Evolutionary conservation across 2,113 vertebrate species (phyloP), one percentile per base, ranked within the genome.

Genomic region (Hipposideros armiger): DNA sequence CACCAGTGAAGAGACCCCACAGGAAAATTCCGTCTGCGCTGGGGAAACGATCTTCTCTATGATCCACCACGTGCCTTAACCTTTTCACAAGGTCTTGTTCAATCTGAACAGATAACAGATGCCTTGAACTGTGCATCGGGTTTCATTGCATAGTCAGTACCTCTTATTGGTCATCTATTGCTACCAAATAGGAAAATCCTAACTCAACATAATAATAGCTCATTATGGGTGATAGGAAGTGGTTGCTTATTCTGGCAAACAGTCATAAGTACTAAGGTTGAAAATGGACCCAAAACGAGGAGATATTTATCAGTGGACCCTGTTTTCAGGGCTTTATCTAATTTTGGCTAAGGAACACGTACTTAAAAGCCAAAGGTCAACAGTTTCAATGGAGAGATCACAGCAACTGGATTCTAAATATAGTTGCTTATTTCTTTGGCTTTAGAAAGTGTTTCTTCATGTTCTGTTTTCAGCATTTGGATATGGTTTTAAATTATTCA

Each of bases 401-500:
- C 2, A 58, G 24, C 36, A 90, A 81, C 69, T 52, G 14, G 6
- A 76, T 56, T 70, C 32, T 70, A 80, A 64, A 60, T 40, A 15
- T 54, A 66, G 32, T 54, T 45, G 62, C 42, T 69, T 22, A 72
- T 7, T 62, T 47, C 72, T 40, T 74, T 24, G 19, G 5, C 50
- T 84, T 72, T 52, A 28, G 40, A 66, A 70, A 62, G 64, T 47
- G 15, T 45, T 87, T 92, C 47, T 52, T 86, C 30, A 1, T 19
- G 77, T 30, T 32, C 14, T 45, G 67, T 72, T 58, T 50, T 14
- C 24, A 64, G 70, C n/a, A 42, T 80, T 50, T 78, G 11, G 62
- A 28, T 84, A 17, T 50, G 15, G 15, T 69, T 87, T 95, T 69
- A n/a, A 87, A 87, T 91, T 88, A 91, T 17, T 69, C 16, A 42